A percentile compares a stretch with the other conserved stretches of the same genome.
phyloP scores from a whole-genome alignment of 2,113 vertebrate species.

The Chloropsis hardwickii region DNA sequence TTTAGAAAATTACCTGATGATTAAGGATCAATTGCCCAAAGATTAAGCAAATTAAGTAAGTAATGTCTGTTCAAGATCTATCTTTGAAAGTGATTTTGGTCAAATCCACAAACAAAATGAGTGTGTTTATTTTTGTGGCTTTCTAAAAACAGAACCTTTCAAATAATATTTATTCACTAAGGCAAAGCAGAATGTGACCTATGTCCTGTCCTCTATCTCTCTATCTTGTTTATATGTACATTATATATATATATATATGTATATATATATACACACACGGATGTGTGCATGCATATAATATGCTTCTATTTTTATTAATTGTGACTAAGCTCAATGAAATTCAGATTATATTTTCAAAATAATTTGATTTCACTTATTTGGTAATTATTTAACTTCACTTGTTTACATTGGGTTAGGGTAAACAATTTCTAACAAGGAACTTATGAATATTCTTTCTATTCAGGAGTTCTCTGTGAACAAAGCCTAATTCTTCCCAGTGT shows the following conservation, averaged over 20 bases:
- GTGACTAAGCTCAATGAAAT: background rate
- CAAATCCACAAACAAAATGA: background rate
- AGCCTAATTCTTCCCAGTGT: background rate
- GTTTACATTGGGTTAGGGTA: background rate
- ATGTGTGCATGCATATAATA: background rate
- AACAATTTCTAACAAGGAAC: background rate
- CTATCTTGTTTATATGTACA: background rate
- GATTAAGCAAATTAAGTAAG: background rate
- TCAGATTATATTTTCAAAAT: background rate
- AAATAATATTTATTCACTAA: background rate
- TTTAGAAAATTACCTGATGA: background rate
- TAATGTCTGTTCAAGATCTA: background rate
- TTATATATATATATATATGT: background rate
- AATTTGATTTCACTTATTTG: background rate
- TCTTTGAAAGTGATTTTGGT: background rate
- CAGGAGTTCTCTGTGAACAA: background rate
- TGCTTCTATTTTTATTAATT: background rate
- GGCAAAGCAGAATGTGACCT: background rate
- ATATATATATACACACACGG: no score
- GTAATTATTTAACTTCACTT: background rate
- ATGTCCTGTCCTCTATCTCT: background rate
- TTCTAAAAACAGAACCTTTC: background rate
- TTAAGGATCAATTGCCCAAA: background rate
- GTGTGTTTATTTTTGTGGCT: background rate
- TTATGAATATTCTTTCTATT: background rate